These are phyloP conservation scores for Platycheirus albimanus DNA, from an alignment of 2,888 invertebrate species.

Conservation along the genomic window DNA sequence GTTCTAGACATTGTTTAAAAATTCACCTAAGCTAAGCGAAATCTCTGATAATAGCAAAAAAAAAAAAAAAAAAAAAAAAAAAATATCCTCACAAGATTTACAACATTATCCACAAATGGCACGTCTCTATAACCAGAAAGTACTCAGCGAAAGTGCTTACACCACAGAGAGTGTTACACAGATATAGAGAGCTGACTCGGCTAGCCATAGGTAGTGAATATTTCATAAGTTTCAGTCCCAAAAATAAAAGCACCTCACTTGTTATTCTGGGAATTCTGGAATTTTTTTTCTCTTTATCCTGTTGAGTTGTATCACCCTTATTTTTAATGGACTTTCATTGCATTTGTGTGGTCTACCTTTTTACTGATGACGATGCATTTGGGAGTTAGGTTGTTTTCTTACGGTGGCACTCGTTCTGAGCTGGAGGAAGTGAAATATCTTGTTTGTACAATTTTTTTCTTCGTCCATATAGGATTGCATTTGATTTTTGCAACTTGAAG, in stretches of 20 bases:
- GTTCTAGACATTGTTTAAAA: slow-evolving; percentile 36
- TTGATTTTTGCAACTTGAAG: slow-evolving; percentile 55
- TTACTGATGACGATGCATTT: slow-evolving; percentile 32
- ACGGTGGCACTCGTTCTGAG: no score
- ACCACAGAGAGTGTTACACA: slow-evolving; percentile 35
- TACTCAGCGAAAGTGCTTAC: slow-evolving; percentile 68
- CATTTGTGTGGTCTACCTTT: slow-evolving; percentile 65
- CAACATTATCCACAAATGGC: slow-evolving; percentile 15
- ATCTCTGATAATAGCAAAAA: slow-evolving; percentile 1
- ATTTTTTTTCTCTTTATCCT: slow-evolving; percentile 25
- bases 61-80: neutral
- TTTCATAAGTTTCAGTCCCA: slow-evolving; percentile 65
- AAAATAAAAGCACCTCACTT: slow-evolving; percentile 55
- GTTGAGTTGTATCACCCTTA: slow-evolving; percentile 16
- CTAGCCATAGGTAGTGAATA: slow-evolving; percentile 67
- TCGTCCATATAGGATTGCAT: slow-evolving; percentile 34
- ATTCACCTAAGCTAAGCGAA: slow-evolving; percentile 39
- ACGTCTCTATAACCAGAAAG: slow-evolving; percentile 27
- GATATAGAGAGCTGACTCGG: slow-evolving; percentile 39
- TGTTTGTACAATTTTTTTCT: slow-evolving; percentile 14
- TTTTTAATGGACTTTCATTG: slow-evolving; percentile 72
- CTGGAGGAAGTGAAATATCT: slow-evolving; percentile 56
- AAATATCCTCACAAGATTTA: slow-evolving; percentile 19
- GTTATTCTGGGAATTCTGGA: slow-evolving; percentile 54
- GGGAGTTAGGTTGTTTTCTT: slow-evolving; percentile 23